Percentiles rank a stretch among this genome's conserved stretches.
Evolutionary conservation across 2,113 vertebrate genomes (phyloP).

Genomic region (Entelurus aequoreus): DNA sequence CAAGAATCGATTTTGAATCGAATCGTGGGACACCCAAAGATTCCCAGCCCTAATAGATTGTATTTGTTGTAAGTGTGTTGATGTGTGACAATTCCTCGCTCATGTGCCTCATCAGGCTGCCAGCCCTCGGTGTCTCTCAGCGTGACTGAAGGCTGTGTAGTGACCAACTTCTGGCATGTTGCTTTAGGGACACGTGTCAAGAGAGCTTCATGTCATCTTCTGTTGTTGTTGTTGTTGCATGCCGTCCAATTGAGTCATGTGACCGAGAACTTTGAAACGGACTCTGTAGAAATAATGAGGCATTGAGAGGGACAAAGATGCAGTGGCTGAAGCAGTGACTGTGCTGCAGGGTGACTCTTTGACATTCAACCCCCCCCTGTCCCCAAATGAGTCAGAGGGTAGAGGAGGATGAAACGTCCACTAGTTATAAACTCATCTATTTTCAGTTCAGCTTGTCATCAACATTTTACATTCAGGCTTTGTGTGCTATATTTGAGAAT

Average conservation of each 20-base stretch:
- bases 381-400: slow-evolving; percentile 28
- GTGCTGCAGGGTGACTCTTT: slow-evolving; percentile 8
- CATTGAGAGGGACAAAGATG: slow-evolving; percentile 9
- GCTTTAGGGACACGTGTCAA: slow-evolving; percentile 36
- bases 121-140: slow-evolving; percentile 25
- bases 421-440: slow-evolving; percentile 9
- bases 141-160: slow-evolving; percentile 47
- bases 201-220: not conserved
- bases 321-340: slow-evolving; percentile 14
- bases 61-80: too few relatives aligned
- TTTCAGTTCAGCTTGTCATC: slow-evolving; percentile 6
- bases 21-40: too few relatives aligned
- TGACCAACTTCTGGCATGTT: slow-evolving; percentile 41
- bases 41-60: too few relatives aligned
- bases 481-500: too few relatives aligned
- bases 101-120: slow-evolving; percentile 12
- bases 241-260: not conserved
- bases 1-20: too few relatives aligned
- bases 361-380: slow-evolving; percentile 17
- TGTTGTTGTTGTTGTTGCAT: not conserved
- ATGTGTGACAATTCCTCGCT: not conserved
- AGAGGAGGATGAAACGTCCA: slow-evolving; percentile 13
- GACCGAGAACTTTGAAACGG: not conserved
- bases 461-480: not conserved
- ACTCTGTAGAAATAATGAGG: not conserved